A percentile compares a stretch with the other conserved stretches of the same genome.
Evolutionary conservation across 2,113 vertebrate genomes (phyloP).

Genomic region (Sakesphorus luctuosus): DNA sequence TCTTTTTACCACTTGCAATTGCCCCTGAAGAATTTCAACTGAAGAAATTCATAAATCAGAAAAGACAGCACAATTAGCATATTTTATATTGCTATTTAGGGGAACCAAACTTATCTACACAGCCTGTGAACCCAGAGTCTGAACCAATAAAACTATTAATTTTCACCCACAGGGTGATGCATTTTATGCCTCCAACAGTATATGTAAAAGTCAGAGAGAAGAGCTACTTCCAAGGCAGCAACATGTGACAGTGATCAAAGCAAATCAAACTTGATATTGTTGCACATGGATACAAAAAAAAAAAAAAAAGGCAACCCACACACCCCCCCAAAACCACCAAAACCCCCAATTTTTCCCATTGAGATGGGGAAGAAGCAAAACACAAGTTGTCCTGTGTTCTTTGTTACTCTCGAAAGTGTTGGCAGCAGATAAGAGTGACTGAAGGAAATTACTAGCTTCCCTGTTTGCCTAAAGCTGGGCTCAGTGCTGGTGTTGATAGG

Average conservation of each 20-base stretch:
- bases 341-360: not conserved
- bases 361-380: not conserved
- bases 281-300: not conserved
- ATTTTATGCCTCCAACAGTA: not conserved
- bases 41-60: not conserved
- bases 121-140: not conserved
- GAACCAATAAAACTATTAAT: not conserved
- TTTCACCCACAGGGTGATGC: not conserved
- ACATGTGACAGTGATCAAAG: not conserved
- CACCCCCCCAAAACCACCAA: too few relatives aligned
- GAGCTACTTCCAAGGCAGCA: not conserved
- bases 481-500: not conserved
- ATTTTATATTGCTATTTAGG: not conserved
- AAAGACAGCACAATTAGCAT: not conserved
- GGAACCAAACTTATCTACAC: not conserved
- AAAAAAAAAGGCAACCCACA: not conserved
- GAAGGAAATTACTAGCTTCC: not conserved
- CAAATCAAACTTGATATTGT: not conserved
- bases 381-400: not conserved
- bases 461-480: not conserved
- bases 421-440: not conserved
- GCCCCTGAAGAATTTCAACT: not conserved
- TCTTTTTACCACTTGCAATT: not conserved
- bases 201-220: not conserved
- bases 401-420: not conserved